A percentile compares a stretch with the other conserved stretches of the same genome.
These are phyloP conservation scores for Tribolium freemani DNA, from an alignment of 2,888 invertebrate species.

Conservation along the genomic window DNA sequence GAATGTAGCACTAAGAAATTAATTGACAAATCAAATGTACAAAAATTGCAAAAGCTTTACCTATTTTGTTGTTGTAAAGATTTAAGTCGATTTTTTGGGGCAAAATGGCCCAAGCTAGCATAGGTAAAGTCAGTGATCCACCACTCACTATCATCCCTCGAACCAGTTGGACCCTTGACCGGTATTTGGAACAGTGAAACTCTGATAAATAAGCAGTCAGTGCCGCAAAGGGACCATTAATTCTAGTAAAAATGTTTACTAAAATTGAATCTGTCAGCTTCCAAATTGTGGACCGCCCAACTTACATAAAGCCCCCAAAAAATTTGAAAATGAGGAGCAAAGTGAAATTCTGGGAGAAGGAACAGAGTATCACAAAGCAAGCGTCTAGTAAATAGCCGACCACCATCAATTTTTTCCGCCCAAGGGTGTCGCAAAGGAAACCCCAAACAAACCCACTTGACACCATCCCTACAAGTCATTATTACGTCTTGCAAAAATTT, in stretches of 20 bases:
- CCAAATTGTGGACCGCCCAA: neutral
- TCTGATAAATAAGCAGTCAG: constrained; percentile 75
- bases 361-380: constrained; percentile 74
- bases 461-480: constrained; percentile 75
- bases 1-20: constrained; percentile 69
- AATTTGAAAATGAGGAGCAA: constrained; percentile 77
- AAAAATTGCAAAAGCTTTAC: constrained; percentile 50
- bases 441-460: constrained; percentile 82
- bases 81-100: constrained; percentile 72
- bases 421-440: constrained; percentile 79
- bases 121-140: constrained; percentile 75
- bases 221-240: constrained; percentile 51
- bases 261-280: neutral
- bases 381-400: constrained; percentile 76
- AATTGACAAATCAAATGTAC: no score
- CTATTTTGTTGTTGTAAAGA: constrained; percentile 33
- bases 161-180: constrained; percentile 75
- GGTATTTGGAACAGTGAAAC: constrained; percentile 76
- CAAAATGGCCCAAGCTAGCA: constrained; percentile 80
- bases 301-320: constrained; percentile 80
- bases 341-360: constrained; percentile 75
- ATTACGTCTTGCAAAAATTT: neutral
- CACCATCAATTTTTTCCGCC: constrained; percentile 76
- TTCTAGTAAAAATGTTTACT: constrained; percentile 43
- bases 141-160: constrained; percentile 76